Conservation (phyloP, 2,113 vertebrate genomes). For the Alethe castanea region DNA sequence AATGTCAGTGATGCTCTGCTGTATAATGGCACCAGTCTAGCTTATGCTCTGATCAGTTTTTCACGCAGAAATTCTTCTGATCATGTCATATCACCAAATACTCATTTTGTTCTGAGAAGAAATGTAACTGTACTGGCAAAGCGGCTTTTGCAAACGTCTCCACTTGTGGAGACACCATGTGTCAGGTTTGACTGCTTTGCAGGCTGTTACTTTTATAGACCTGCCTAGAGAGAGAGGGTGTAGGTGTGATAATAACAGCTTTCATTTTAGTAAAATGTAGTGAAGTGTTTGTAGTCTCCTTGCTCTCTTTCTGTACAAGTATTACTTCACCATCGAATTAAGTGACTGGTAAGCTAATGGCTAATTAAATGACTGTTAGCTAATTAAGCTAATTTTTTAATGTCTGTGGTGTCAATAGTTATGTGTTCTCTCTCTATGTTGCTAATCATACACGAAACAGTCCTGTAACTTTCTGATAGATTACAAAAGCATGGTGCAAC, state of each 20-base stretch:
- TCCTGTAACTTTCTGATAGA: not conserved
- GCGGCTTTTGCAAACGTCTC: slow-evolving; percentile 12
- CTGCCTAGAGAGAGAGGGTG: not conserved
- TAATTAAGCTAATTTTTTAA: not conserved
- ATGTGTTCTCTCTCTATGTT: not conserved
- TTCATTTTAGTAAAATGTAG: slow-evolving; percentile 5
- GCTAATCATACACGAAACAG: not conserved
- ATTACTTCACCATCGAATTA: not conserved
- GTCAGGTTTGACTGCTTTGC: slow-evolving; percentile 2
- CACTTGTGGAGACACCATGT: not conserved
- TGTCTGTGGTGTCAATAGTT: not conserved
- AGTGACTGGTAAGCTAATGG: not conserved
- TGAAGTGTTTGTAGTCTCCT: slow-evolving; percentile 28
- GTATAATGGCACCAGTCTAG: not conserved
- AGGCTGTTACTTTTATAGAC: slow-evolving; percentile 26
- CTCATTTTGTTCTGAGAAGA: not conserved
- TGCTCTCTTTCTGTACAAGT: not conserved
- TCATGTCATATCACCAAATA: not conserved
- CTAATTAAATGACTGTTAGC: not conserved
- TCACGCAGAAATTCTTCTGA: not conserved
- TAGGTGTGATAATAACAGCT: slow-evolving; percentile 41
- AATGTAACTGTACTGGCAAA: not conserved
- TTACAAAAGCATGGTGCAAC: not conserved
- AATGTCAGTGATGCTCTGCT: not conserved
- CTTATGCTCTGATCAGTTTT: not conserved